Percentiles rank a stretch among this genome's conserved stretches.
These are phyloP conservation scores for Spilarctia lutea DNA, from an alignment of 2,888 invertebrate species.

Conservation along the genomic window DNA sequence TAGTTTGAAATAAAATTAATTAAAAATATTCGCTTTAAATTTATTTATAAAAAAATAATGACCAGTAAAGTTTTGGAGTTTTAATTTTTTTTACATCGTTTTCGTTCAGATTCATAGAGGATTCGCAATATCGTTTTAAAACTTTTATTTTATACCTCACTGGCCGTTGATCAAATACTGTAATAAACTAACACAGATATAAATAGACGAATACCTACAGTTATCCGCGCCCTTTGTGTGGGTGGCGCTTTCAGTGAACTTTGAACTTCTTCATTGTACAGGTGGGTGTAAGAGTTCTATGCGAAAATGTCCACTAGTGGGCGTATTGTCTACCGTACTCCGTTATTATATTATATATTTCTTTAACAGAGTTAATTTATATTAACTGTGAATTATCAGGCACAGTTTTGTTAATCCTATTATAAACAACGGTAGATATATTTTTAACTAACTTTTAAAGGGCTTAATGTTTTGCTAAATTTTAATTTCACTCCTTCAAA, in stretches of 20 bases:
- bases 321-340: conserved; percentile 11
- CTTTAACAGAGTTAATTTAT: neutral
- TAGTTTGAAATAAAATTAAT: too few species aligned
- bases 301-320: conserved; percentile 25
- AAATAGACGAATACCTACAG: conserved; percentile 37
- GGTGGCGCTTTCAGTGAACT: conserved; percentile 34
- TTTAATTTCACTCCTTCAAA: neutral
- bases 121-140: neutral
- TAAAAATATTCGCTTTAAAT: too few species aligned
- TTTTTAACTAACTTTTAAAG: neutral
- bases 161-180: conserved; percentile 22
- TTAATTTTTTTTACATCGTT: neutral
- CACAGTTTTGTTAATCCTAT: neutral
- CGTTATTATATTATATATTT: conserved; percentile 10
- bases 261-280: conserved; percentile 35
- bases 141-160: neutral
- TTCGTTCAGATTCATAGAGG: neutral
- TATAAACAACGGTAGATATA: neutral
- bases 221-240: conserved; percentile 46
- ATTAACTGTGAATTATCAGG: neutral
- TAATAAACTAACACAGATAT: conserved; percentile 38
- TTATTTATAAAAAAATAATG: neutral
- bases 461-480: too few species aligned
- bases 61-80: neutral
- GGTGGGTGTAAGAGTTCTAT: conserved; percentile 38